Evolutionary conservation across 2,888 invertebrate species (phyloP).

Genomic region (Mesoligia furuncula): DNA sequence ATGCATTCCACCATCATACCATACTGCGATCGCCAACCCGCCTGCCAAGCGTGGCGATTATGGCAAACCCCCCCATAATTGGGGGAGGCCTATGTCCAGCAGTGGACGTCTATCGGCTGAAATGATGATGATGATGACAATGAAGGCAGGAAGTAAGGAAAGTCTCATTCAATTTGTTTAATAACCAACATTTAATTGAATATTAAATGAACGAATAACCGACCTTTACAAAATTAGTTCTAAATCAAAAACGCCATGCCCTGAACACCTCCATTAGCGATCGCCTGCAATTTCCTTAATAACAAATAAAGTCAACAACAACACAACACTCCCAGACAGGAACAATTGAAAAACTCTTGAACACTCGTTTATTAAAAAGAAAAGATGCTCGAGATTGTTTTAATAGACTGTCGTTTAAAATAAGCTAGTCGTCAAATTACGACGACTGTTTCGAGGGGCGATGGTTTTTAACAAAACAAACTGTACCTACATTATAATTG

Average conservation of each 20-base stretch:
- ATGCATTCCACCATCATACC: no score
- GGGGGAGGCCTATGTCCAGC: no score
- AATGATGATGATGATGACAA: no score
- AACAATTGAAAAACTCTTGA: constrained; percentile 55
- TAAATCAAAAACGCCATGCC: neutral
- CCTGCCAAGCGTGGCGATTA: no score
- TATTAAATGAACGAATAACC: neutral
- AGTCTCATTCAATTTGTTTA: neutral
- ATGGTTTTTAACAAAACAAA: constrained; percentile 79
- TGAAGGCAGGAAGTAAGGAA: no score
- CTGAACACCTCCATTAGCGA: neutral
- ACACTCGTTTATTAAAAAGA: constrained; percentile 54
- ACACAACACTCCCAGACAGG: constrained; percentile 6
- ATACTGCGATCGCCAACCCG: no score
- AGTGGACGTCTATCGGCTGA: no score
- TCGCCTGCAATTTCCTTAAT: constrained; percentile 8
- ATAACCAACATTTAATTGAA: neutral
- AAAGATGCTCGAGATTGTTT: constrained; percentile 68
- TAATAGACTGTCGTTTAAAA: constrained; percentile 51
- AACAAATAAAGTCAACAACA: constrained; percentile 25
- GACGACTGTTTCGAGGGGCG: constrained; percentile 56
- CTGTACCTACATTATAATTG: constrained; percentile 79
- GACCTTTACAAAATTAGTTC: neutral
- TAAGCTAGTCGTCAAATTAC: constrained; percentile 57
- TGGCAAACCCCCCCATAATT: no score